Evolutionary conservation across 2,113 vertebrate species (phyloP).

Genomic region (Chaetops frenatus): DNA sequence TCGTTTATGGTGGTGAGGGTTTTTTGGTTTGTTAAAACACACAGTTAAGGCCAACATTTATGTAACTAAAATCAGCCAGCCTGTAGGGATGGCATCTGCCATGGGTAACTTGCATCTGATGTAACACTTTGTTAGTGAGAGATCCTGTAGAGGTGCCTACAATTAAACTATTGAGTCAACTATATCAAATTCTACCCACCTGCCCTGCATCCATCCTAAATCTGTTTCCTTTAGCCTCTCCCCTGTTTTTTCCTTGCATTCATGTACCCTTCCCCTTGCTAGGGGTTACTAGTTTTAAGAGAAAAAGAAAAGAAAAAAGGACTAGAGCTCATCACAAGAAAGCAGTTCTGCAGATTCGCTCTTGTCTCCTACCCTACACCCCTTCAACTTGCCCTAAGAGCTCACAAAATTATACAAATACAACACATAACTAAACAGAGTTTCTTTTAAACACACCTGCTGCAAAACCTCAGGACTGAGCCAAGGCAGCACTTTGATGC

Average conservation of each 20-base stretch:
- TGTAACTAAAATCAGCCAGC: background rate
- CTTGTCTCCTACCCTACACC: accelerated
- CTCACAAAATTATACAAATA: background rate
- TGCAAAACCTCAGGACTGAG: conserved; percentile 96
- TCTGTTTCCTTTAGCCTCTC: background rate
- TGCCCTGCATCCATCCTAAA: background rate
- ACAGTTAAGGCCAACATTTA: background rate
- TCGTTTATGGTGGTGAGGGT: background rate
- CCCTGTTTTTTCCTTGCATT: background rate
- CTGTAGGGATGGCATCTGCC: background rate
- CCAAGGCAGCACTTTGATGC: conserved; percentile 93
- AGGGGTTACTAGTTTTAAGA: background rate
- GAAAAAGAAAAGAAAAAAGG: background rate
- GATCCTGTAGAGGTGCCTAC: background rate
- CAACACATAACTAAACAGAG: background rate
- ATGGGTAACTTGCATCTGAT: background rate
- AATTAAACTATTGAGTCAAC: background rate
- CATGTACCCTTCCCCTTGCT: background rate
- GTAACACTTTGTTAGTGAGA: background rate
- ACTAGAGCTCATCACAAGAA: background rate
- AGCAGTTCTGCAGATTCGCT: background rate
- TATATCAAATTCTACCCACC: background rate
- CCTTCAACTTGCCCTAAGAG: background rate
- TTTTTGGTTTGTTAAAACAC: background rate
- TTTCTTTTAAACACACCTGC: conserved; percentile 76